Evolutionary conservation across 2,888 invertebrate genomes (phyloP), one percentile per base, ranked within the genome.

Genomic region (Julus scanicus): DNA sequence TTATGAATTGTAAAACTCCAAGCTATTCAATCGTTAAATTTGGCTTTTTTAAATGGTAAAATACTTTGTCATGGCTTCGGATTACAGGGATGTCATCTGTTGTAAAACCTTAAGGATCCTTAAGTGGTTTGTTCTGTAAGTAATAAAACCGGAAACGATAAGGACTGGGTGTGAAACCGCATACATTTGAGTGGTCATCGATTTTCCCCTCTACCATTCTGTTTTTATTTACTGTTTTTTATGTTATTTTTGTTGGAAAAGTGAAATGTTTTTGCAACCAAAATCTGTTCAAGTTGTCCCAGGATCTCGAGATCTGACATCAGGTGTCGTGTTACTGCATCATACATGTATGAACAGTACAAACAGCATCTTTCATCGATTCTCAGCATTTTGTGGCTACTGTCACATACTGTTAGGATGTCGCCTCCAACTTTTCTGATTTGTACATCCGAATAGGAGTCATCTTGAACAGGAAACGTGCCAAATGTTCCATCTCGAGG

Each of bases 401-500:
- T 29, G 44, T 44, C 8, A 17, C 8, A 71, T 4, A 20, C 11
- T 53, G 53, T n/a, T 17, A 57, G 17, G 17, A 6, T n/a, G 63
- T n/a, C 63, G 5, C 53, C 4, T 53, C 15, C 17, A 1, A 53
- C 53, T 20, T 63, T 15, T 9, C 71, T 71, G 71, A 20, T 29
- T 71, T 20, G 29, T n/a, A 2, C 53, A 53, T 63, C 63, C 63
- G 63, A 63, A 63, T 1, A 57, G 11, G 57, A 57, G 57, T 63
- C 29, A 11, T 29, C 6, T n/a, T 29, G 71, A 29, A 29, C 80
- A 29, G 80, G 80, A 80, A 80, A 37, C 80, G 37, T 80, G 37
- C 80, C 80, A 37, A 80, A 80, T 80, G 80, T 20, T 37, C 37
- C 80, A 80, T 20, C 80, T 80, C 80, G 13, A 4, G 80, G 71